phyloP scores from a whole-genome alignment of 2,113 vertebrate species.

The Antechinus stuartii region DNA sequence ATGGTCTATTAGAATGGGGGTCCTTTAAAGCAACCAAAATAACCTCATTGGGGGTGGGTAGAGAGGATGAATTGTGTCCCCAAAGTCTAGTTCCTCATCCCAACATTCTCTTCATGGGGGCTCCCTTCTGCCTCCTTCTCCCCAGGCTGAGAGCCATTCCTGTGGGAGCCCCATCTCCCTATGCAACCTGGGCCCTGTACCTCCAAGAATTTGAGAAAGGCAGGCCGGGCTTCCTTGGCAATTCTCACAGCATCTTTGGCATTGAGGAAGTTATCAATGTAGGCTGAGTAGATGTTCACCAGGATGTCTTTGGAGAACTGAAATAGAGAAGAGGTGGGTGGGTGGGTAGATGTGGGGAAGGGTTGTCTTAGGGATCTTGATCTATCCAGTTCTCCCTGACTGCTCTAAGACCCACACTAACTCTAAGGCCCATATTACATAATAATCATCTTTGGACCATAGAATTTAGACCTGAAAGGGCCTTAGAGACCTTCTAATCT shows the following conservation, averaged over 20 bases:
- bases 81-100: not conserved
- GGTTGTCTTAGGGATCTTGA: conserved; percentile 19
- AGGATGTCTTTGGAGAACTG: conserved; percentile 98
- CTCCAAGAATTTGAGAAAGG: conserved; percentile 98
- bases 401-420: not conserved
- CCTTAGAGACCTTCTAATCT: not conserved
- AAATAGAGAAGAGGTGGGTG: not conserved
- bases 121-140: too few species aligned
- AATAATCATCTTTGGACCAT: not conserved
- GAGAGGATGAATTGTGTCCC: not conserved
- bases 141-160: not conserved
- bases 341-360: not conserved
- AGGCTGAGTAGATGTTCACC: conserved; percentile 97
- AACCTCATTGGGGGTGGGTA: not conserved
- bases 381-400: not conserved
- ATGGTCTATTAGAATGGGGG: not conserved
- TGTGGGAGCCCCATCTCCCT: not conserved
- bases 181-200: conserved; percentile 78
- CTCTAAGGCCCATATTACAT: too few species aligned
- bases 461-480: not conserved
- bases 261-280: conserved; percentile 98
- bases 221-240: conserved; percentile 95
- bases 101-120: not conserved
- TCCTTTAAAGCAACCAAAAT: not conserved
- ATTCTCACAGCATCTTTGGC: conserved; percentile 97